Evolutionary conservation across 1,140 invertebrate genomes (phyloP).

Genomic region (Pentalonia nigronervosa): DNA sequence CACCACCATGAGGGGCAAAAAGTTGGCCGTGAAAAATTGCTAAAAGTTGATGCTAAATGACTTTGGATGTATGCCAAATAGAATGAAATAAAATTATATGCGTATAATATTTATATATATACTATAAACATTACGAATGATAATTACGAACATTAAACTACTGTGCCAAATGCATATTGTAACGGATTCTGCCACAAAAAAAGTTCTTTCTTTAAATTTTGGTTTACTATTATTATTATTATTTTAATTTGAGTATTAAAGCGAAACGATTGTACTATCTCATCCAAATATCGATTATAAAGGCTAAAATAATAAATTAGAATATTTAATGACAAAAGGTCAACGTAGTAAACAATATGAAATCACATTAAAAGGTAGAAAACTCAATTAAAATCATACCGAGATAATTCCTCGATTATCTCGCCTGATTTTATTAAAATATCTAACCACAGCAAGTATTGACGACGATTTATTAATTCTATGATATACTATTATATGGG

Average conservation of each 20-base stretch:
- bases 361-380: not conserved
- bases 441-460: not conserved
- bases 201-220: constrained; percentile 36
- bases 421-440: not conserved
- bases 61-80: constrained; percentile 54
- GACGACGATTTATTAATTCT: not conserved
- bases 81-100: constrained; percentile 45
- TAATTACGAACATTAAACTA: constrained; percentile 53
- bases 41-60: constrained; percentile 54
- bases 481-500: not conserved
- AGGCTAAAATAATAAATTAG: not conserved
- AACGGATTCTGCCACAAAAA: constrained; percentile 34
- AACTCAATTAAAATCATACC: not conserved
- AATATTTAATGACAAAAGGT: constrained; percentile 14
- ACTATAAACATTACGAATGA: constrained; percentile 21
- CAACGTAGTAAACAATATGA: not conserved
- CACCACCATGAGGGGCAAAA: not conserved
- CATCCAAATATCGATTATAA: not conserved
- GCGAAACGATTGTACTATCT: not conserved
- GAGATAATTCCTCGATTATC: not conserved
- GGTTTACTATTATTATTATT: constrained; percentile 4
- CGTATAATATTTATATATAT: constrained; percentile 11
- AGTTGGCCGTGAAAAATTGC: constrained; percentile 55
- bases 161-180: constrained; percentile 55
- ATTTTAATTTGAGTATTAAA: constrained; percentile 26